phyloP scores from a whole-genome alignment of 2,888 invertebrate species.

The Drosophila lacicola region DNA sequence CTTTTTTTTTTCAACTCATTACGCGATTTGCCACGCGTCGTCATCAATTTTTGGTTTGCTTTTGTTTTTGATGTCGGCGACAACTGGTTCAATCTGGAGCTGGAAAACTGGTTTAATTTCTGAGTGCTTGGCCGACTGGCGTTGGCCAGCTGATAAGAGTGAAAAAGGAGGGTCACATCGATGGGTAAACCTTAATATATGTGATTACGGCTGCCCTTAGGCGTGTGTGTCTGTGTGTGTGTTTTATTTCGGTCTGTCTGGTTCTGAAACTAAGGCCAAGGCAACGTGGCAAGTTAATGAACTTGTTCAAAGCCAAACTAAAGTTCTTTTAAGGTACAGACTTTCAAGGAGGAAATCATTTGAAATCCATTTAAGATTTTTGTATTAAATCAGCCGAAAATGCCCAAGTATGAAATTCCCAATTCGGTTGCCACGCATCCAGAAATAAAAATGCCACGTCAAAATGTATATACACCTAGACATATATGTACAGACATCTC shows the following conservation, averaged over 20 bases:
- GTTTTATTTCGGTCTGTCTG: slow-evolving; percentile 22
- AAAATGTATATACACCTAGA: not conserved
- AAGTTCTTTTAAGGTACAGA: slow-evolving; percentile 13
- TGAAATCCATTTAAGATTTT: slow-evolving; percentile 5
- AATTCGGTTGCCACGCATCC: slow-evolving; percentile 44
- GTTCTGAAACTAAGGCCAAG: slow-evolving; percentile 43
- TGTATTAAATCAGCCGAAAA: slow-evolving; percentile 23
- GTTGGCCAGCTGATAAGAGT: slow-evolving; percentile 47
- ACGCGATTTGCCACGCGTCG: slow-evolving; percentile 33
- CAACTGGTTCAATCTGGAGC: slow-evolving; percentile 55
- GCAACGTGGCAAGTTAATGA: slow-evolving; percentile 53
- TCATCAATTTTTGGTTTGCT: slow-evolving; percentile 7
- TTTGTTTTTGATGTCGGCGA: not conserved
- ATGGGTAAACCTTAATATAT: slow-evolving; percentile 17
- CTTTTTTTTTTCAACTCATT: slow-evolving; percentile 8
- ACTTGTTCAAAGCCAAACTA: slow-evolving; percentile 24
- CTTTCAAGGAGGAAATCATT: slow-evolving; percentile 2
- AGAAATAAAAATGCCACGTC: slow-evolving; percentile 44
- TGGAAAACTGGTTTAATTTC: slow-evolving; percentile 38
- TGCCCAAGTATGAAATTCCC: slow-evolving; percentile 1
- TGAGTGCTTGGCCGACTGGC: slow-evolving; percentile 13
- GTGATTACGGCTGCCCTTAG: slow-evolving; percentile 37
- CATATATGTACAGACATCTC: not conserved
- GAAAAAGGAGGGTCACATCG: not conserved
- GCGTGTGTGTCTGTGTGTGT: slow-evolving; percentile 6